phyloP scores from a whole-genome alignment of 2,888 invertebrate genomes.

The Caenorhabditis parvicauda region DNA sequence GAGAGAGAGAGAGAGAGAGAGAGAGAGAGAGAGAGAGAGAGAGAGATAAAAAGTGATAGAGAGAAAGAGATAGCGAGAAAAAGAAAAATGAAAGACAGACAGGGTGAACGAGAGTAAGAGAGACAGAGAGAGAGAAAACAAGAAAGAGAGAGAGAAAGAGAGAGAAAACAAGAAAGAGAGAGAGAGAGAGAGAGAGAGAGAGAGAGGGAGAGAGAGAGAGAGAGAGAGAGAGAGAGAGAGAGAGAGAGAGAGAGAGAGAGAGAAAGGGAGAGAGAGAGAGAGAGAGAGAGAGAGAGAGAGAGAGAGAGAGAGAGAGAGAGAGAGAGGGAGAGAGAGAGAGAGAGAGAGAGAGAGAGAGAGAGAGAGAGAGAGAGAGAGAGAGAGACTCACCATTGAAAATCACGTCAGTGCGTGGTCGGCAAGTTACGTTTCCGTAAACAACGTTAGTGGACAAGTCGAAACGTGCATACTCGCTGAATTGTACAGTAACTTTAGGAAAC shows the following conservation, averaged over 20 bases:
- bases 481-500: background rate
- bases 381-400: no score
- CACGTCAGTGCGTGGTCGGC: no score
- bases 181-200: slow-evolving; percentile 1
- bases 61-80: background rate
- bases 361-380: no score
- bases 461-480: slow-evolving; percentile 35
- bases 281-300: no score
- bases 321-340: no score
- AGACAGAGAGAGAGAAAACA: background rate
- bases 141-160: background rate
- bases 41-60: background rate
- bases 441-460: slow-evolving; percentile 45
- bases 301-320: no score
- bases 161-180: slow-evolving; percentile 1
- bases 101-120: background rate
- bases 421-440: slow-evolving; percentile 46
- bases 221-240: slow-evolving; percentile 4
- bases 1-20: background rate
- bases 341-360: no score
- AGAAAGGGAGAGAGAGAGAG: no score
- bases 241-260: slow-evolving; percentile 11
- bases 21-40: background rate
- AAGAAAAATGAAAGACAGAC: background rate
- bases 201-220: slow-evolving; percentile 1